These are phyloP conservation scores for Mythimna lalbum DNA, from an alignment of 2,888 invertebrate species.

Conservation along the genomic window DNA sequence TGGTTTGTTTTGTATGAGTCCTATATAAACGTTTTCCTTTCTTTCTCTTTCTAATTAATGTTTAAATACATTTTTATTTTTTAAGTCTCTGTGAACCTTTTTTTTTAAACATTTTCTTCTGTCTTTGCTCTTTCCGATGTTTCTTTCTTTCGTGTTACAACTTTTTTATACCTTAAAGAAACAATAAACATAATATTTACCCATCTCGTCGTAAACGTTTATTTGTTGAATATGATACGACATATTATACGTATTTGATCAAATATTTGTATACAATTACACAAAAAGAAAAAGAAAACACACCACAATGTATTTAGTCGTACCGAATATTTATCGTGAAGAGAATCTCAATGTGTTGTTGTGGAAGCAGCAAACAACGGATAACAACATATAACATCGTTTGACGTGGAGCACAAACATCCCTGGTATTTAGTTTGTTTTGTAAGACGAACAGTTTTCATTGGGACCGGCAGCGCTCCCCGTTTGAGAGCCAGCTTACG, in stretches of 20 bases:
- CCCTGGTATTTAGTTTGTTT: conserved; percentile 69
- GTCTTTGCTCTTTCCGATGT: background rate
- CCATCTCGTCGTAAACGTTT: background rate
- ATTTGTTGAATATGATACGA: background rate
- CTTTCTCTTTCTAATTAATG: no score
- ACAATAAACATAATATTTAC: background rate
- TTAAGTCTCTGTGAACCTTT: background rate
- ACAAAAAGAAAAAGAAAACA: conserved; percentile 5
- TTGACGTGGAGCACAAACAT: conserved; percentile 68
- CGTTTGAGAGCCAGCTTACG: conserved; percentile 37
- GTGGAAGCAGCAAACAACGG: conserved; percentile 60
- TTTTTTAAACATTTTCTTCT: background rate
- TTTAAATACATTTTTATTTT: no score
- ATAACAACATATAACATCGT: conserved; percentile 68
- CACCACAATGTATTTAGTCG: background rate
- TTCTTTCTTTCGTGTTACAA: background rate
- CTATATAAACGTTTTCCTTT: no score
- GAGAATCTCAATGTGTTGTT: conserved; percentile 52
- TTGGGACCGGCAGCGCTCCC: conserved; percentile 48
- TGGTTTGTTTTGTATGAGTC: no score
- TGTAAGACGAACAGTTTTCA: conserved; percentile 66
- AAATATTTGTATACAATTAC: background rate
- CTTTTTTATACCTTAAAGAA: background rate
- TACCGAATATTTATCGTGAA: conserved; percentile 33
- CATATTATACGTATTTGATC: background rate